Conservation (phyloP, 2,113 vertebrate genomes). For the Maccullochella peelii region DNA sequence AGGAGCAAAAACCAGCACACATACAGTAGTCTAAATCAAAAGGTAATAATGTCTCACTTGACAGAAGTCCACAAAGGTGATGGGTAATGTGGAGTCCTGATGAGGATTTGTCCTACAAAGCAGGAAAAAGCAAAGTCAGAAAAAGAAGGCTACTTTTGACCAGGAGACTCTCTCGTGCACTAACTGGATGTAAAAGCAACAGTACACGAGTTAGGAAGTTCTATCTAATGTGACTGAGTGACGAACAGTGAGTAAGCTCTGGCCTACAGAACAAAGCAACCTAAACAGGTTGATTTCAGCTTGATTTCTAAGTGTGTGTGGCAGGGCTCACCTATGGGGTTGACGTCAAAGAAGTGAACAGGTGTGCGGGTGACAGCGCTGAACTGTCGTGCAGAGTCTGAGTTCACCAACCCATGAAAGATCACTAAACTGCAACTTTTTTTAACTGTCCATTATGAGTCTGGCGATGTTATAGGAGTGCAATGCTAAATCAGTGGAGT, state of each 20-base stretch:
- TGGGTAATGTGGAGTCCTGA: conserved; percentile 59
- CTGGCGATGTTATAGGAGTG: too few relatives aligned
- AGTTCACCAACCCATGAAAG: conserved; percentile 88
- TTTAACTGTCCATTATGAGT: too few relatives aligned
- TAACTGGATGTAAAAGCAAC: neutral
- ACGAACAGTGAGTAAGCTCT: too few relatives aligned
- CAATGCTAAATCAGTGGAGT: too few relatives aligned
- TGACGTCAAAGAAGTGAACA: conserved; percentile 92
- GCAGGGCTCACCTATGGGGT: conserved; percentile 88
- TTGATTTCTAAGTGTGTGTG: neutral
- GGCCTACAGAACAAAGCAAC: too few relatives aligned
- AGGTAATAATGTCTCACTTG: conserved; percentile 26
- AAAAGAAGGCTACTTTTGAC: too few relatives aligned
- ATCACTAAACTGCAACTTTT: too few relatives aligned
- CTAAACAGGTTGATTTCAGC: neutral
- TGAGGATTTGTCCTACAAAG: conserved; percentile 54
- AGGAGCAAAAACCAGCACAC: too few relatives aligned
- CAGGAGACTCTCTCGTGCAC: too few relatives aligned
- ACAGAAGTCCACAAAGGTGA: conserved; percentile 60
- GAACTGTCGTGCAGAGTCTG: conserved; percentile 90
- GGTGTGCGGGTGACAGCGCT: conserved; percentile 88
- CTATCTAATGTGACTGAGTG: too few relatives aligned
- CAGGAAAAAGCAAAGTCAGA: neutral
- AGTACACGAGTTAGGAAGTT: too few relatives aligned
- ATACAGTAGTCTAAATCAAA: neutral